A percentile compares a stretch with the other conserved stretches of the same genome.
Conservation (phyloP, 2,113 vertebrate genomes). For the Campylomormyrus tamandua region DNA sequence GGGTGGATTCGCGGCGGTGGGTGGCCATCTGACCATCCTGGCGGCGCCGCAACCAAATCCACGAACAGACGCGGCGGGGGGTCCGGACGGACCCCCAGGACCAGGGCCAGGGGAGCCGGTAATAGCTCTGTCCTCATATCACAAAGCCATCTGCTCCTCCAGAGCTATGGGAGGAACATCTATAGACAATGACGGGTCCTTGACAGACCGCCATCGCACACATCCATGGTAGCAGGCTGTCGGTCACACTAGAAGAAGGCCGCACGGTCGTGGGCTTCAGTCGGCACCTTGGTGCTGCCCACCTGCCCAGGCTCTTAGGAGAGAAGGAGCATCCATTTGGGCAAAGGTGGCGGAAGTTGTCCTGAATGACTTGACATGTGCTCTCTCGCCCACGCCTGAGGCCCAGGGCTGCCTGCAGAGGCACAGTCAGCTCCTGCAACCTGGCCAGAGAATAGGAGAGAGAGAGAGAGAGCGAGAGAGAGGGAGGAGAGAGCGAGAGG, state of each 20-base stretch:
- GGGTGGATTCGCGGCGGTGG: slow-evolving; percentile 33
- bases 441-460: background rate
- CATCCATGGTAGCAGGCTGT: slow-evolving; percentile 23
- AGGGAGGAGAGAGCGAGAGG: too few species aligned
- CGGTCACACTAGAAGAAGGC: slow-evolving; percentile 12
- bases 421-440: background rate
- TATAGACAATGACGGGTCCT: slow-evolving; percentile 22
- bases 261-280: background rate
- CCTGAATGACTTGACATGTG: background rate
- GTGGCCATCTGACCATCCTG: slow-evolving; percentile 42
- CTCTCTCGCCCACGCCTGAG: background rate
- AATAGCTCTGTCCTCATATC: slow-evolving; percentile 29
- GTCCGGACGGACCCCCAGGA: slow-evolving; percentile 8
- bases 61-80: background rate
- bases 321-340: background rate
- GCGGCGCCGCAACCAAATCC: slow-evolving; percentile 25
- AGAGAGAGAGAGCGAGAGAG: too few species aligned
- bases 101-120: background rate
- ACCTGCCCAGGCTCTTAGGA: background rate
- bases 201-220: slow-evolving; percentile 17
- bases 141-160: slow-evolving; percentile 31
- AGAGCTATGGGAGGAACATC: slow-evolving; percentile 27
- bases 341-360: background rate
- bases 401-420: background rate
- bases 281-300: background rate